These are phyloP conservation scores for Pyrocephalus nanus DNA, from an alignment of 2,797 vertebrate genomes.

Conservation along the genomic window DNA sequence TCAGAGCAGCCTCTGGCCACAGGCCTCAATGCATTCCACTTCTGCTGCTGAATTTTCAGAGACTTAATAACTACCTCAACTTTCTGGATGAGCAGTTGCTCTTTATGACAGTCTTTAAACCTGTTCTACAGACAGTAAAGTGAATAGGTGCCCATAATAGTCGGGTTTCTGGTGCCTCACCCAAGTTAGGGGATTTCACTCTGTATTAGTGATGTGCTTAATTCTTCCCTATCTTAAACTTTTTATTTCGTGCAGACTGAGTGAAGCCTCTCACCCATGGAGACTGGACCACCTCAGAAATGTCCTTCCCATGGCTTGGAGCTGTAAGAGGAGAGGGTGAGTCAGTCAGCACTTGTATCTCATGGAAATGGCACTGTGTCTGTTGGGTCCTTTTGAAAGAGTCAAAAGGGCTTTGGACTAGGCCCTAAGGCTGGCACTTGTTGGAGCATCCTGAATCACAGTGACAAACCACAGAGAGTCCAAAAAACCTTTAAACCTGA, in stretches of 20 bases:
- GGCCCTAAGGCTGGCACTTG: background rate
- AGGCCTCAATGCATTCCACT: background rate
- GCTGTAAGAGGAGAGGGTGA: background rate
- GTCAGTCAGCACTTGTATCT: background rate
- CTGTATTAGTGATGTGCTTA: fast-evolving
- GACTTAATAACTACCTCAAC: background rate
- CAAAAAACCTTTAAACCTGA: background rate
- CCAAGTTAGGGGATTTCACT: background rate
- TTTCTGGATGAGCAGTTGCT: background rate
- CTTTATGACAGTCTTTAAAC: background rate
- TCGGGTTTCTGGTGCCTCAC: background rate
- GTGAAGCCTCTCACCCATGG: background rate
- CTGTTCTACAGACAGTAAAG: background rate
- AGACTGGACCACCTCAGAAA: background rate
- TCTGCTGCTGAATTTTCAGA: background rate
- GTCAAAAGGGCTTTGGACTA: background rate
- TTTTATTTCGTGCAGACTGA: background rate
- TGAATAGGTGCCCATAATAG: background rate
- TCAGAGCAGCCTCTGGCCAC: background rate
- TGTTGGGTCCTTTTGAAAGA: background rate
- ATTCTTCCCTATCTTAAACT: background rate
- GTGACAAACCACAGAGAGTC: background rate
- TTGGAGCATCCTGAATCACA: background rate
- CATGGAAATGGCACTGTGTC: background rate
- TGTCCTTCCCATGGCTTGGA: background rate